Percentiles rank a stretch among this genome's conserved stretches.
These are phyloP conservation scores for Linnaemya vulpina DNA, from an alignment of 2,888 invertebrate genomes.

Conservation along the genomic window DNA sequence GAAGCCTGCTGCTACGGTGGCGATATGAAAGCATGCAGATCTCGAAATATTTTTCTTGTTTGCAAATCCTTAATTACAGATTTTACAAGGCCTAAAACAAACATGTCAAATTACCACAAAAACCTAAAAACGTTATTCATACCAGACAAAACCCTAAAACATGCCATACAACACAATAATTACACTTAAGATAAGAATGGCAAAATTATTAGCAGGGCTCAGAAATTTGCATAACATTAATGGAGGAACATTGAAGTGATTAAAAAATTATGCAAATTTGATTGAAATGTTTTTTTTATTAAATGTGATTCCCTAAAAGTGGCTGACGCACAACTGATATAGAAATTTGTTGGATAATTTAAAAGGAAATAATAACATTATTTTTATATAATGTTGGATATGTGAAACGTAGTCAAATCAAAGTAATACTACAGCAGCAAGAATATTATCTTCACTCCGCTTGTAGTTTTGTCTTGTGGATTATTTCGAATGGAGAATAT, in stretches of 20 bases:
- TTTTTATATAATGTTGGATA: too few relatives aligned
- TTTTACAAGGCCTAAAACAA: slow-evolving; percentile 50
- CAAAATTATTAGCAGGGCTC: slow-evolving; percentile 26
- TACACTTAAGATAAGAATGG: slow-evolving; percentile 40
- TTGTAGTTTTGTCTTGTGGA: too few relatives aligned
- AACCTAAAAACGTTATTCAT: slow-evolving; percentile 60
- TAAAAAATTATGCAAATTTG: neutral
- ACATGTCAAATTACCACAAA: slow-evolving; percentile 66
- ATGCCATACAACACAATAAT: slow-evolving; percentile 61
- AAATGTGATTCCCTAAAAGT: neutral
- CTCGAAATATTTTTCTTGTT: neutral
- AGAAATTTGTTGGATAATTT: too few relatives aligned
- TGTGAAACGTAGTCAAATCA: too few relatives aligned
- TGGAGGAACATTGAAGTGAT: too few relatives aligned
- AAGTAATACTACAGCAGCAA: too few relatives aligned
- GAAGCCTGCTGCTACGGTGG: neutral
- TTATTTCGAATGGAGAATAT: too few relatives aligned
- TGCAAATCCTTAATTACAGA: slow-evolving; percentile 59
- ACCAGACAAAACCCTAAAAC: slow-evolving; percentile 56
- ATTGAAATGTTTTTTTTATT: neutral
- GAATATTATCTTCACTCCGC: too few relatives aligned
- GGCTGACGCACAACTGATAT: neutral
- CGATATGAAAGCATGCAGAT: neutral
- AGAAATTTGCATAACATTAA: neutral
- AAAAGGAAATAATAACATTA: too few relatives aligned